phyloP scores from a whole-genome alignment of 2,888 invertebrate genomes.

The Suillia variegata region DNA sequence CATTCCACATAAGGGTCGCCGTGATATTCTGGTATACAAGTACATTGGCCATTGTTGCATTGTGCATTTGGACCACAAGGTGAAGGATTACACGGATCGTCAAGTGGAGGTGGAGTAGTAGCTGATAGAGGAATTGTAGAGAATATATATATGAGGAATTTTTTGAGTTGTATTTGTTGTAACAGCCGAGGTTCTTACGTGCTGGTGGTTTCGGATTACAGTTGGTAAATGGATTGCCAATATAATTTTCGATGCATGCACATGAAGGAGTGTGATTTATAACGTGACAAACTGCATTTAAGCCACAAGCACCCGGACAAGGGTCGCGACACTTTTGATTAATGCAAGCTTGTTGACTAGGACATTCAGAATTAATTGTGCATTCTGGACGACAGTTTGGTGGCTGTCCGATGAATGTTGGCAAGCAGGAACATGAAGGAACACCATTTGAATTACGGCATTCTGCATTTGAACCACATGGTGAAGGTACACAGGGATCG shows the following conservation, averaged over 20 bases:
- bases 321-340: conserved; percentile 75
- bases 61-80: conserved; percentile 78
- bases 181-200: conserved; percentile 41
- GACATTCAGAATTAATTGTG: conserved; percentile 74
- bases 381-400: conserved; percentile 78
- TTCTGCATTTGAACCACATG: conserved; percentile 72
- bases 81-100: conserved; percentile 73
- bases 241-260: conserved; percentile 66
- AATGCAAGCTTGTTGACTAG: conserved; percentile 74
- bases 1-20: conserved; percentile 78
- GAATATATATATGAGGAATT: too few species aligned
- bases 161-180: conserved; percentile 5
- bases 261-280: conserved; percentile 75
- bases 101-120: conserved; percentile 38
- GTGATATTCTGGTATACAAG: conserved; percentile 73
- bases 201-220: conserved; percentile 57
- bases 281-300: conserved; percentile 68
- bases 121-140: conserved; percentile 37
- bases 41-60: conserved; percentile 71
- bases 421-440: conserved; percentile 72
- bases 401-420: conserved; percentile 71
- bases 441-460: conserved; percentile 67
- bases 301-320: conserved; percentile 75
- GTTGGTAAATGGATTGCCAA: conserved; percentile 65
- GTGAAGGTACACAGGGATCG: conserved; percentile 73